Percentiles rank a stretch among this genome's conserved stretches.
Evolutionary conservation across 1,140 invertebrate species (phyloP).

Genomic region (Pygmarrhopalites habei): DNA sequence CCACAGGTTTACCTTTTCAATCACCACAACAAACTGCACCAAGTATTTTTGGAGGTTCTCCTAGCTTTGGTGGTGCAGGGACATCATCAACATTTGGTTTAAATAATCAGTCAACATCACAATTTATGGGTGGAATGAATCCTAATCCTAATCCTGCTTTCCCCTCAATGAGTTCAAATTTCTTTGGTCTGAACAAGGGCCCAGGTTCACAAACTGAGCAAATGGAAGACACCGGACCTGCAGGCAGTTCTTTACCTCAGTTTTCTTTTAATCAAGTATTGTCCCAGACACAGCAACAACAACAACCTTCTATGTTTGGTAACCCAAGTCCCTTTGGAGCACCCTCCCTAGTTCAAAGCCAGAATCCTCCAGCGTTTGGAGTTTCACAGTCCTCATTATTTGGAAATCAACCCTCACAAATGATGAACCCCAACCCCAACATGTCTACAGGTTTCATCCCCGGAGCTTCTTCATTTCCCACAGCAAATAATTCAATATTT

Average conservation of each 20-base stretch:
- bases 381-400: not conserved
- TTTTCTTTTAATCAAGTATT: conserved; percentile 2
- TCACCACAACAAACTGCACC: not conserved
- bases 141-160: not conserved
- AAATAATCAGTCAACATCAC: not conserved
- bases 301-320: conserved; percentile 1
- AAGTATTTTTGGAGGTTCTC: not conserved
- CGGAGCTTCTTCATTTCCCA: too few species aligned
- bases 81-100: not conserved
- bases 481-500: too few species aligned
- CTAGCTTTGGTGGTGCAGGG: not conserved
- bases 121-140: not conserved
- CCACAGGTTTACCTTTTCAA: not conserved
- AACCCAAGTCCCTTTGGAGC: not conserved
- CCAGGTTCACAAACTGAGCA: not conserved
- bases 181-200: too few species aligned
- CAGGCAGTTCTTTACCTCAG: not conserved
- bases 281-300: not conserved
- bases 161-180: not conserved
- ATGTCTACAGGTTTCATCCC: too few species aligned
- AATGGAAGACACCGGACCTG: not conserved
- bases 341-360: too few species aligned
- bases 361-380: too few species aligned
- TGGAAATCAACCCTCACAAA: too few species aligned
- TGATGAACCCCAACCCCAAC: not conserved